Evolutionary conservation across 2,113 vertebrate species (phyloP), one percentile per base, ranked within the genome.

Genomic region (Odocoileus hemionus): DNA sequence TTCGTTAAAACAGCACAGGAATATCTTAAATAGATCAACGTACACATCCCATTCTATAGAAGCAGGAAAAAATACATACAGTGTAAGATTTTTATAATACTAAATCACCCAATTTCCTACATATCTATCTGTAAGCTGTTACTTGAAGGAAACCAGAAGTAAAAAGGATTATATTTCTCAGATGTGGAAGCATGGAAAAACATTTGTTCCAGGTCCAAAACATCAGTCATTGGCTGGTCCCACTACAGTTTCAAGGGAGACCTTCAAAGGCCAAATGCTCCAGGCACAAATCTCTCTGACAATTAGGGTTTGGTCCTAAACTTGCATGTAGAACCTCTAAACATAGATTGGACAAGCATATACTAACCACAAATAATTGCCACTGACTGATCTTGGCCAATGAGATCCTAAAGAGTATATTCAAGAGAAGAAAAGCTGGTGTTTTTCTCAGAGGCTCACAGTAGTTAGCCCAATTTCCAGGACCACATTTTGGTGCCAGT

Each of bases 101-200:
- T 83, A 91, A 92, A 86, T 9, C 25, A 3, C 3, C 11, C 13
- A 95, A 60, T n/a, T 90, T 25, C 45, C 33, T 70, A 83, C 16
- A n/a, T 80, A 57, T n/a, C 50, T 84, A 57, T 70, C 36, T 84
- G 3, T 61, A 93, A 92, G 30, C 7, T 95, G 36, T 76, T 50
- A 76, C 10, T 30, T 89, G 61, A 96, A 92, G n/a, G 55, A 95
- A 98, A 86, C 15, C 25, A 90, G 58, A 80, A 89, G 60, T 78
- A 64, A 67, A 94, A 39, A 78, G 15, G 88, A 86, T 50, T 90
- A 3, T 7, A 39, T 76, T 89, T 94, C 61, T 91, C 83, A 95
- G 52, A 80, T 54, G 28, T 15, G 5, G 21, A 93, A 15, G 95
- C 76, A 88, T 6, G 7, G 36, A 70, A 96, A 97, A 17, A 87